Evolutionary conservation across 2,888 invertebrate genomes (phyloP).

Genomic region (Mythimna lalbum): DNA sequence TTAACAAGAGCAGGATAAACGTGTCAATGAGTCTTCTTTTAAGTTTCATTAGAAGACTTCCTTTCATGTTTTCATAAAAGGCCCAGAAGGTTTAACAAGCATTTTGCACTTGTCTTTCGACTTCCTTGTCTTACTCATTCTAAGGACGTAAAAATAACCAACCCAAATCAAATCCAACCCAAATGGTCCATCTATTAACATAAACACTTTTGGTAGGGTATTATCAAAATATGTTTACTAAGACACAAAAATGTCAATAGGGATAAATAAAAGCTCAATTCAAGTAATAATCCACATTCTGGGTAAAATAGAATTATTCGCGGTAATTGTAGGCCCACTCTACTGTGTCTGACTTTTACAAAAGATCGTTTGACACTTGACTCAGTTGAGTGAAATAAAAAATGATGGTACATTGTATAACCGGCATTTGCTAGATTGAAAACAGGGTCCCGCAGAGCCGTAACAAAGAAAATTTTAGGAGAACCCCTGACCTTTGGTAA

Average conservation of each 20-base stretch:
- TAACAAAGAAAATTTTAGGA: constrained; percentile 43
- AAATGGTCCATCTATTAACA: not conserved
- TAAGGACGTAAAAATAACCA: no score
- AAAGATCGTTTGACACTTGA: constrained; percentile 26
- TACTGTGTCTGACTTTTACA: not conserved
- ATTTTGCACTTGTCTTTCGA: no score
- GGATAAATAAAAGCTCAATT: not conserved
- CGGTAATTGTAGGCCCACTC: not conserved
- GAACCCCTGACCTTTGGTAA: constrained; percentile 17
- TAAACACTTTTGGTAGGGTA: not conserved
- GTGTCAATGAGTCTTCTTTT: no score
- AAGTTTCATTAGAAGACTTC: no score
- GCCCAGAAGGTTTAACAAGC: no score
- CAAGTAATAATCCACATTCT: not conserved
- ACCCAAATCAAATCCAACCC: no score
- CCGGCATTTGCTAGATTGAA: constrained; percentile 23
- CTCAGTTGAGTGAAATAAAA: constrained; percentile 13
- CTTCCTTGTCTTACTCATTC: no score
- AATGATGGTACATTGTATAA: constrained; percentile 26
- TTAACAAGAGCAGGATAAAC: no score
- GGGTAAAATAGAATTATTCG: not conserved
- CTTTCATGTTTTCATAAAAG: no score
- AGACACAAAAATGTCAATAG: not conserved
- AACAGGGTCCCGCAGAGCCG: not conserved
- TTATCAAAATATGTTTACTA: not conserved